Base-by-base conservation (phyloP, 2,888 invertebrate species). In the Mechanitis mazaeus region DNA sequence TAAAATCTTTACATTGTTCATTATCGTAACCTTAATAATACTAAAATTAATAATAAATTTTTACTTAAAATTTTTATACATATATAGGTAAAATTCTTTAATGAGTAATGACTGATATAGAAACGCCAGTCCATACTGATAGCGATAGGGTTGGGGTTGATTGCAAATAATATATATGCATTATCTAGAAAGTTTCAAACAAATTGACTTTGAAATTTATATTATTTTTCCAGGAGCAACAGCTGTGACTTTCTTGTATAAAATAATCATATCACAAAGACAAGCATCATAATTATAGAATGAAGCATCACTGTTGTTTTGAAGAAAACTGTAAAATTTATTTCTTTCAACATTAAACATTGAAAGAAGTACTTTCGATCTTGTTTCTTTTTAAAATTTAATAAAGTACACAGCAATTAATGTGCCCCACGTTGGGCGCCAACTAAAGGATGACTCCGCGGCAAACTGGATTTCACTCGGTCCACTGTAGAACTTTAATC, bases 401-500 rank as follows among this genome's bases (percentile, higher is more conserved):
- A 60, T 55, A 58, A 58, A 33, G 53, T 47, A 63, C 58, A 65
- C 59, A 57, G 61, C 69, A 71, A 72, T 72, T 70, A 71, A 73
- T 68, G 71, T 65, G 74, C 64, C 70, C 71, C 75, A 67, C 60
- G 75, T 69, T 72, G 75, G 70, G 75, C 75, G 73, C 75, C 73
- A 78, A 73, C 54, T 64, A 64, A 61, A 64, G 56, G 47, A 61
- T 56, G 54, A 56, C 60, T 46, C 45, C 45, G 59, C 54, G 58
- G 58, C 54, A 56, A 59, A 63, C 58, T 61, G 59, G 57, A 60
- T 63, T 58, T 62, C 58, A 56, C 56, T 64, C 71, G 75, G 75
- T 76, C 76, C 75, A 64, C 68, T 68, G 68, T 67, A 76, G 69
- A 79, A 81, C 75, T 81, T 84, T 81, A 81, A 81, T 80, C 78